Percentiles rank a stretch among this genome's conserved stretches.
Evolutionary conservation across 1,140 invertebrate genomes (phyloP).

Genomic region (Subanguina moxae): DNA sequence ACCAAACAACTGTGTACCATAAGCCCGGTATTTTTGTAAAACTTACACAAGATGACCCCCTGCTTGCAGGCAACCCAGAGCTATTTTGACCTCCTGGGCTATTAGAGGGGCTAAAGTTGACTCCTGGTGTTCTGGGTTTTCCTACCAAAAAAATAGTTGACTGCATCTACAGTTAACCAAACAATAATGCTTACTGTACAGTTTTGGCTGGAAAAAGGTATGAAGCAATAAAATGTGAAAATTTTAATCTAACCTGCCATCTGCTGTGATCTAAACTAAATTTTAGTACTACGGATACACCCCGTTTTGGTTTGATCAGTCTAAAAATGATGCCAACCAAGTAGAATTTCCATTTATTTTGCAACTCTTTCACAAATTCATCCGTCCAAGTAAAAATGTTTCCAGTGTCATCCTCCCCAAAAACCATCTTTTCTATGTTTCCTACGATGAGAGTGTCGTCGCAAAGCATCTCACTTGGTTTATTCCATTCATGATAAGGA

Average conservation of each 20-base stretch:
- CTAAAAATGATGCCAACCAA: no score
- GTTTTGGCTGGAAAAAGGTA: neutral
- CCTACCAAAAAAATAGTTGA: neutral
- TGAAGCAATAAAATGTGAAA: no score
- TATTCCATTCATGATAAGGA: neutral
- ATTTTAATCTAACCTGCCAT: conserved; percentile 3
- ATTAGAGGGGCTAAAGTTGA: conserved; percentile 1
- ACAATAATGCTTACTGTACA: conserved; percentile 4
- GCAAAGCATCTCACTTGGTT: neutral
- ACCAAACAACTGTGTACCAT: conserved; percentile 20
- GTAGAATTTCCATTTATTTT: neutral
- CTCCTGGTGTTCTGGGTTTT: neutral
- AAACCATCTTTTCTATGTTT: conserved; percentile 2
- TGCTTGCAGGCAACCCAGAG: neutral
- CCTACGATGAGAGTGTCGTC: neutral
- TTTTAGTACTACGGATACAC: neutral
- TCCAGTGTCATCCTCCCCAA: neutral
- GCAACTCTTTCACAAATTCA: neutral
- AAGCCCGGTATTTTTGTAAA: conserved; percentile 16
- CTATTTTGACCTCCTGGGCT: conserved; percentile 1
- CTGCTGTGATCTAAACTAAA: neutral
- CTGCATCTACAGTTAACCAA: neutral
- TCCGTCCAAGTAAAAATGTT: conserved; percentile 9
- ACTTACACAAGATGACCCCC: neutral
- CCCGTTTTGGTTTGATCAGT: no score